Conservation (phyloP, 2,888 invertebrate species). For the Gisinianus flammeolus region DNA sequence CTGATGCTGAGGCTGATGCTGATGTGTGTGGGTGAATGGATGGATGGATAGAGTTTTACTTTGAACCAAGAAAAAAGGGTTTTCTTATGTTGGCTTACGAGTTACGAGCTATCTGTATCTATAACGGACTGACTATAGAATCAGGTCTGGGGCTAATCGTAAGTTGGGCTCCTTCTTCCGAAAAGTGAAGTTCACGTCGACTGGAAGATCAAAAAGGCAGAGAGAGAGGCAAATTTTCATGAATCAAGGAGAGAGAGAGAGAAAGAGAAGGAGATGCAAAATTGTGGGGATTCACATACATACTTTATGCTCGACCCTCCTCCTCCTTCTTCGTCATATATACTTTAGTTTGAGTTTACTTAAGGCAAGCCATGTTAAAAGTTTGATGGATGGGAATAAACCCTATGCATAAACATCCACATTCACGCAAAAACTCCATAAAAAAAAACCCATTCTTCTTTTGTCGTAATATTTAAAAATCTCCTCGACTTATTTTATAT, state of each 20-base stretch:
- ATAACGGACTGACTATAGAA: too few relatives aligned
- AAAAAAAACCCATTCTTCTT: conserved; percentile 32
- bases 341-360: conserved; percentile 21
- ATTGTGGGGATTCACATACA: conserved; percentile 10
- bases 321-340: conserved; percentile 18
- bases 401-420: conserved; percentile 37
- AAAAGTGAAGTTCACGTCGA: conserved; percentile 2
- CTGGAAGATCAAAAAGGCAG: conserved; percentile 42
- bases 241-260: conserved; percentile 7
- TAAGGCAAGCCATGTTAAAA: conserved; percentile 35
- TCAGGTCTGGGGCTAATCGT: not conserved
- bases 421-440: too few relatives aligned
- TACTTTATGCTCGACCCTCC: conserved; percentile 27
- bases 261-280: not conserved
- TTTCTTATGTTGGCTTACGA: not conserved
- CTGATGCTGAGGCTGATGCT: not conserved
- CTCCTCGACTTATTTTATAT: not conserved
- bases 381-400: conserved; percentile 41
- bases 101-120: not conserved
- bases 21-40: not conserved
- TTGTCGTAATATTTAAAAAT: conserved; percentile 39
- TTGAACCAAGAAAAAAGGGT: conserved; percentile 15
- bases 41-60: conserved; percentile 23
- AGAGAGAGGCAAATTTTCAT: conserved; percentile 23
- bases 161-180: not conserved